Percentiles rank a stretch among this genome's conserved stretches.
These are phyloP conservation scores for Chaetodon trifasciatus DNA, from an alignment of 2,797 vertebrate species.

Conservation along the genomic window DNA sequence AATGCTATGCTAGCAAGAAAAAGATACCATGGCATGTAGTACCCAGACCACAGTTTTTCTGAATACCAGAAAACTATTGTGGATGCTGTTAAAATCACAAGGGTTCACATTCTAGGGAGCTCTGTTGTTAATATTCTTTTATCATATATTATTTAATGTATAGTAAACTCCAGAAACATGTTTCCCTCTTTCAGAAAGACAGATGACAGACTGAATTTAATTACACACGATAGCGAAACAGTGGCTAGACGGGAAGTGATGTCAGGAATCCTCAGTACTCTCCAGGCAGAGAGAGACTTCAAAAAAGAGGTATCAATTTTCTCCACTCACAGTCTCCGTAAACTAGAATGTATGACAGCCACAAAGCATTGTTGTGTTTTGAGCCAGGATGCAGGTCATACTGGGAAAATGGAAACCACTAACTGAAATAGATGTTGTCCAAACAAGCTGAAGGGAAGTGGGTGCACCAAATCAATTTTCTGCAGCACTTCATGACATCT, in stretches of 20 bases:
- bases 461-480: neutral
- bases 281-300: neutral
- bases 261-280: neutral
- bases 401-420: neutral
- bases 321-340: neutral
- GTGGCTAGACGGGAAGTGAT: neutral
- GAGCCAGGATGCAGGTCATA: neutral
- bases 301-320: neutral
- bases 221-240: neutral
- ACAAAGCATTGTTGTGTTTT: slow-evolving; percentile 1
- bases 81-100: neutral
- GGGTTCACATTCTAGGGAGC: neutral
- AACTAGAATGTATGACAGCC: neutral
- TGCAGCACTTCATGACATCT: neutral
- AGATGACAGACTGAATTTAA: neutral
- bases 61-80: neutral
- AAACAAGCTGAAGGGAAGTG: neutral
- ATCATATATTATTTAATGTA: neutral
- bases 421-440: neutral
- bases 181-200: neutral
- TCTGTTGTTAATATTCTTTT: neutral
- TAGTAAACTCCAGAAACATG: neutral
- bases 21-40: neutral
- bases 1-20: neutral
- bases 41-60: neutral